Evolutionary conservation across 2,113 vertebrate species (phyloP).

Genomic region (Chaenocephalus aceratus): DNA sequence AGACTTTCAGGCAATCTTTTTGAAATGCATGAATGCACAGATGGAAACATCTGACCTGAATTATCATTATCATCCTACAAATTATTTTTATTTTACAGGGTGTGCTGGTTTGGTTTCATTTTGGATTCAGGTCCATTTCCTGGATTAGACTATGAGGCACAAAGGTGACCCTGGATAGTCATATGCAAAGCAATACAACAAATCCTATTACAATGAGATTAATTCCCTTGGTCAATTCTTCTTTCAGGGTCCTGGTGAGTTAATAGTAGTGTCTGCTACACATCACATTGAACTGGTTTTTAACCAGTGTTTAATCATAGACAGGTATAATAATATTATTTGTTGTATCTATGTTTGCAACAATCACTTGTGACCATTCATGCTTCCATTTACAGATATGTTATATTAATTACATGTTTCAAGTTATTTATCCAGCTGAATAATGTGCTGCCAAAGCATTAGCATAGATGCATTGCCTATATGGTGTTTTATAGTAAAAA

Average conservation of each 20-base stretch:
- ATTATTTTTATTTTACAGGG: background rate
- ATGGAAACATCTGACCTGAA: background rate
- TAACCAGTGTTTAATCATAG: background rate
- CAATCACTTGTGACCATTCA: background rate
- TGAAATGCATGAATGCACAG: background rate
- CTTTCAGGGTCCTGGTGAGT: background rate
- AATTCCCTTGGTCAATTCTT: background rate
- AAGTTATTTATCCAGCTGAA: background rate
- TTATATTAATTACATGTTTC: background rate
- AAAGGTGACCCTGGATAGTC: constrained; percentile 17
- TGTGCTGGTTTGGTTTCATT: background rate
- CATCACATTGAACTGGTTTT: background rate
- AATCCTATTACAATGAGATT: constrained; percentile 9
- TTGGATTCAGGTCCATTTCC: background rate
- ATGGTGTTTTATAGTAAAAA: background rate
- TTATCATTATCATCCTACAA: background rate
- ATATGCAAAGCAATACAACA: constrained; percentile 21
- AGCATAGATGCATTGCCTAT: background rate
- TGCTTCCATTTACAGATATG: background rate
- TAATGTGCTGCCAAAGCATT: background rate
- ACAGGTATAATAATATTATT: background rate
- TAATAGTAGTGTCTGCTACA: background rate
- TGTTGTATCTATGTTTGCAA: background rate
- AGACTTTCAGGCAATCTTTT: background rate
- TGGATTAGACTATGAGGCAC: constrained; percentile 6